These are phyloP conservation scores for Zonotrichia leucophrys DNA, from an alignment of 2,113 vertebrate species.

Conservation along the genomic window DNA sequence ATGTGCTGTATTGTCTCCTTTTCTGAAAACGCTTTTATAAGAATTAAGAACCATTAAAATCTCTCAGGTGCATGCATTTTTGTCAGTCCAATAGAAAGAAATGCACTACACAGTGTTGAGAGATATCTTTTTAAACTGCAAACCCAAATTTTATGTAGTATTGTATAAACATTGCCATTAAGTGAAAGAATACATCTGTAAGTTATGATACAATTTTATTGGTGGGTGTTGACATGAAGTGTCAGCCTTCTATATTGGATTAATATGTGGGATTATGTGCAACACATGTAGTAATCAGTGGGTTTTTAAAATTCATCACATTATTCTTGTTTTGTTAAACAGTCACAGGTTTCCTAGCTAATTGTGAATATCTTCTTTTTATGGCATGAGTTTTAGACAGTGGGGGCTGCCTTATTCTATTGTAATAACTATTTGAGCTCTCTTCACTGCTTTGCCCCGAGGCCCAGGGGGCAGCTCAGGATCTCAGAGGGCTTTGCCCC, in stretches of 20 bases:
- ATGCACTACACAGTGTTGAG: background rate
- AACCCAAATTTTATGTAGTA: background rate
- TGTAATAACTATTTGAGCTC: background rate
- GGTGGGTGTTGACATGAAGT: background rate
- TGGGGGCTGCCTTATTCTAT: background rate
- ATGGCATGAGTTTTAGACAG: background rate
- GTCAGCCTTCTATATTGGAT: background rate
- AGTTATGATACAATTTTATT: background rate
- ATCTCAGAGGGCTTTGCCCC: background rate
- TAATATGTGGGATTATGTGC: slow-evolving; percentile 5
- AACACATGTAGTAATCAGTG: background rate
- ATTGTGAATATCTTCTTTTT: background rate
- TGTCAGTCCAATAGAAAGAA: background rate
- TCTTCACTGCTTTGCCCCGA: background rate
- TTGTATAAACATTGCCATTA: background rate
- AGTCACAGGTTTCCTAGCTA: background rate
- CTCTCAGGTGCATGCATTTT: background rate
- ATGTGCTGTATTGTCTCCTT: background rate
- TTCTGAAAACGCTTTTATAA: background rate
- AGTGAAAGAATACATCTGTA: background rate
- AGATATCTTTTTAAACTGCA: background rate
- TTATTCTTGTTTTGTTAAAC: background rate
- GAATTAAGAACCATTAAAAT: background rate
- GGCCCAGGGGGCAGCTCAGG: accelerated
- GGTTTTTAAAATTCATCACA: background rate